Conservation (phyloP, 2,113 vertebrate genomes). For the Nothoprocta pentlandii region DNA sequence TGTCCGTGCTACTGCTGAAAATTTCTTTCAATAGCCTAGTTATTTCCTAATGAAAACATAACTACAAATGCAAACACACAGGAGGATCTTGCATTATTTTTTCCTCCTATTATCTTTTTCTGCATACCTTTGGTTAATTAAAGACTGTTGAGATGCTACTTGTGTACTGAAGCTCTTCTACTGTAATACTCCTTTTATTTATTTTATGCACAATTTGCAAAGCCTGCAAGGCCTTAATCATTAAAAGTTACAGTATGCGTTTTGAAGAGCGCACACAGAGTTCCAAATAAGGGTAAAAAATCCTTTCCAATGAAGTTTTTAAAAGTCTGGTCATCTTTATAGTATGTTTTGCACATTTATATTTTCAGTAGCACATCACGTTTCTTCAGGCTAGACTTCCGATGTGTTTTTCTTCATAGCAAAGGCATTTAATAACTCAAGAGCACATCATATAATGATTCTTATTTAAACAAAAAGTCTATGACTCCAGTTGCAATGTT, state of each 20-base stretch:
- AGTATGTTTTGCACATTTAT: slow-evolving; percentile 29
- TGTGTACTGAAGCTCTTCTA: background rate
- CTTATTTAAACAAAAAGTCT: slow-evolving; percentile 79
- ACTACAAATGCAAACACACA: slow-evolving; percentile 45
- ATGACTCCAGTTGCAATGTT: slow-evolving; percentile 78
- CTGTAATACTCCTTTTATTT: background rate
- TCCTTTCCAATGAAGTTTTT: slow-evolving; percentile 9
- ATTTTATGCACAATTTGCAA: slow-evolving; percentile 24
- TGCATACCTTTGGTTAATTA: slow-evolving; percentile 20
- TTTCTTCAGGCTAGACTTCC: slow-evolving; percentile 59
- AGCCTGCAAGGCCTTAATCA: background rate
- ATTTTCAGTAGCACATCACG: slow-evolving; percentile 48
- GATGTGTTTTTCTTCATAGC: slow-evolving; percentile 69
- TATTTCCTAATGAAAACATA: background rate
- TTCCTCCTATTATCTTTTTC: background rate
- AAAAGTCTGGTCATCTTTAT: slow-evolving; percentile 21
- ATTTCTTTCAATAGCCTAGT: slow-evolving; percentile 1
- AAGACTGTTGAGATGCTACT: slow-evolving; percentile 15
- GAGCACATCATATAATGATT: slow-evolving; percentile 73
- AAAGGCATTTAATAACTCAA: slow-evolving; percentile 78
- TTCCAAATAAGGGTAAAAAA: background rate
- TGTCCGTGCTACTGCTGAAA: slow-evolving; percentile 48
- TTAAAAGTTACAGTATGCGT: background rate
- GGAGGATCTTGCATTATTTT: background rate
- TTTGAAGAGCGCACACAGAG: slow-evolving; percentile 42